A percentile compares a stretch with the other conserved stretches of the same genome.
Conservation (phyloP, 2,113 vertebrate genomes). For the Vulpes ferrilata region DNA sequence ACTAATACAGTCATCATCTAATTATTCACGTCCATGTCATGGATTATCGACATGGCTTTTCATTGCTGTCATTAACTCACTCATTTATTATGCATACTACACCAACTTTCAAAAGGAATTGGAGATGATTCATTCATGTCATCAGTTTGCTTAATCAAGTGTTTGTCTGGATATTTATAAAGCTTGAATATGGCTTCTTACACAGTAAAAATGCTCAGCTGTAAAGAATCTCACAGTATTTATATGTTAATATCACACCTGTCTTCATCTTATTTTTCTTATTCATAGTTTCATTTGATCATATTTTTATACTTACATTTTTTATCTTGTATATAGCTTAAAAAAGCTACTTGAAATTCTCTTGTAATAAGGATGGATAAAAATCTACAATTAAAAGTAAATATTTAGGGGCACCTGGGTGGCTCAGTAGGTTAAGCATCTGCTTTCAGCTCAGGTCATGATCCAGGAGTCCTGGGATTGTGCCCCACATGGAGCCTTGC, state of each 20-base stretch:
- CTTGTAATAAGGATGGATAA: not conserved
- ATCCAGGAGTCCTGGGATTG: too few relatives aligned
- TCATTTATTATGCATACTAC: slow-evolving; percentile 45
- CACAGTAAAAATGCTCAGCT: not conserved
- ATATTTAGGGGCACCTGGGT: not conserved
- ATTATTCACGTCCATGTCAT: slow-evolving; percentile 64
- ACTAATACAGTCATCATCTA: slow-evolving; percentile 38
- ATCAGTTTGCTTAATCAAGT: slow-evolving; percentile 43
- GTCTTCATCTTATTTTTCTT: slow-evolving; percentile 24
- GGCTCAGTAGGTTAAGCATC: too few relatives aligned
- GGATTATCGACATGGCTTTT: slow-evolving; percentile 32
- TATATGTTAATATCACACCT: not conserved
- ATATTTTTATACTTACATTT: not conserved
- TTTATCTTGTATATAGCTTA: not conserved
- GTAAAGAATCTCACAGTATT: not conserved
- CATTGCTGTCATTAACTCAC: slow-evolving; percentile 40
- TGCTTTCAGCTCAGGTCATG: too few relatives aligned
- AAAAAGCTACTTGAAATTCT: slow-evolving; percentile 14
- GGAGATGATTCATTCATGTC: slow-evolving; percentile 25
- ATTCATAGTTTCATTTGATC: not conserved
- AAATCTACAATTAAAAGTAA: slow-evolving; percentile 4
- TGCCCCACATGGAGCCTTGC: too few relatives aligned
- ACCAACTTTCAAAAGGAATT: slow-evolving; percentile 46
- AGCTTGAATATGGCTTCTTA: slow-evolving; percentile 2
- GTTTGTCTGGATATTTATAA: slow-evolving; percentile 58